Base-by-base conservation (phyloP, 1,140 invertebrate genomes). In the Anadara kagoshimensis region DNA sequence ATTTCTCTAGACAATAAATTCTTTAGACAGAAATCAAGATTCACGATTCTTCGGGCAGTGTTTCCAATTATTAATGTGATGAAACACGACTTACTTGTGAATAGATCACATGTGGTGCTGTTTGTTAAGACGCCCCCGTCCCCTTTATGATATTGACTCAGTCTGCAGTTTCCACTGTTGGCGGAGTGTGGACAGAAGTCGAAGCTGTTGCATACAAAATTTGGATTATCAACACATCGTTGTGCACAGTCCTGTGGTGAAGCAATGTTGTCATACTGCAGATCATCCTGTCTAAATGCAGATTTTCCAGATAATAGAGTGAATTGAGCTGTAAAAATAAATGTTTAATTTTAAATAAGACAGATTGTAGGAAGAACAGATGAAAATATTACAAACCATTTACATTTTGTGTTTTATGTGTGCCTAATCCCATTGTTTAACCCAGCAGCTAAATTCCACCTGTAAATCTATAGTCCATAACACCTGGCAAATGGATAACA, bases 121-220 rank as follows among this genome's bases (percentile, higher is more conserved):
- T 66, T 73, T n/a, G 78, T 49, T 26, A 75, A 64, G 5, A 64
- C 44, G 5, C 16, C 20, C 1, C 83, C 81, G 24, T 84, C 83
- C 5, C 73, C 78, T 47, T 78, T 73, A 22, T 83, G 83, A 11
- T 41, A 22, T 16, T 69, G 74, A 66, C 81, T 84, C 20, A 84
- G 75, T 29, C 76, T 57, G 44, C 83, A 84, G 3, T 74, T 65
- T 22, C 64, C 61, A 36, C 29, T 36, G 29, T 36, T 36, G 2
- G 65, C 41, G 4, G n/a, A 44, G 5, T 44, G 7, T 11, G 75
- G 53, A 69, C 83, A 85, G 58, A 75, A 82, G 43, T 83, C 79
- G 61, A 80, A 85, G 57, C 83, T 85, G 24, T 81, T 77, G 61
- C 83, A 85, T 12, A 68, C 62, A 56, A 83, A 80, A 54, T 64